Evolutionary conservation across 2,113 vertebrate species (phyloP), one percentile per base, ranked within the genome.

Genomic region (Camelus dromedarius): DNA sequence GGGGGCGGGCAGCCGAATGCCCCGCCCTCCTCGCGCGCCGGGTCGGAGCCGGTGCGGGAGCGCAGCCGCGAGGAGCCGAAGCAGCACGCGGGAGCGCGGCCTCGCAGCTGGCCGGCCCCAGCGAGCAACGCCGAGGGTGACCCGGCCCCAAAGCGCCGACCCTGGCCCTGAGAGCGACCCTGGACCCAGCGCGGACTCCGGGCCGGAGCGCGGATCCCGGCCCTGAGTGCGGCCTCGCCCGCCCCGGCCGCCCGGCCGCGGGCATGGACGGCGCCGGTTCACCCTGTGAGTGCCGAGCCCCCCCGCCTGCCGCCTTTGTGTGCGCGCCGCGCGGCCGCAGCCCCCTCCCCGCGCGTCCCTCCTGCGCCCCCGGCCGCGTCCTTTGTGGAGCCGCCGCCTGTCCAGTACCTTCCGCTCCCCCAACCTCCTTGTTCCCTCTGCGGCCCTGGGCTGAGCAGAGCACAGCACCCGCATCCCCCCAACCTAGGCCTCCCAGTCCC

Each of bases 211-310:
- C 69, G 20, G 80, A 85, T 52, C 79, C 62, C 20, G 26, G 67
- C 70, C 38, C n/a, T 56, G 30, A 84, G 94, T 50, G 66, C 72
- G 58, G 81, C 58, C 56, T 95, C 69, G 50, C 62, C 38, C 24
- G 86, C 54, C 70, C 89, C 10, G 48, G 79, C 92, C 35, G 35
- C 95, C 80, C 32, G 97, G 91, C 97, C 91, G 95, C 73, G 93
- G 93, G 96, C 86, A 97, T 98, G 97, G 97, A 94, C 80, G 89
- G 83, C 95, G 83, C 77, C 97, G 86, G 82, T 89, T 97, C 62
- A 93, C 96, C 97, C 91, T 96, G 97, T 98, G 97, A 98, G 98
- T 97, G 88, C 96, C n/a, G 84, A 86, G 91, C 93, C 81, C 94
- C 94, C 67, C 85, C 82, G 81, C 94, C 89, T 89, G 84, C 93